phyloP scores from a whole-genome alignment of 1,140 invertebrate species.

The Nomia melanderi region DNA sequence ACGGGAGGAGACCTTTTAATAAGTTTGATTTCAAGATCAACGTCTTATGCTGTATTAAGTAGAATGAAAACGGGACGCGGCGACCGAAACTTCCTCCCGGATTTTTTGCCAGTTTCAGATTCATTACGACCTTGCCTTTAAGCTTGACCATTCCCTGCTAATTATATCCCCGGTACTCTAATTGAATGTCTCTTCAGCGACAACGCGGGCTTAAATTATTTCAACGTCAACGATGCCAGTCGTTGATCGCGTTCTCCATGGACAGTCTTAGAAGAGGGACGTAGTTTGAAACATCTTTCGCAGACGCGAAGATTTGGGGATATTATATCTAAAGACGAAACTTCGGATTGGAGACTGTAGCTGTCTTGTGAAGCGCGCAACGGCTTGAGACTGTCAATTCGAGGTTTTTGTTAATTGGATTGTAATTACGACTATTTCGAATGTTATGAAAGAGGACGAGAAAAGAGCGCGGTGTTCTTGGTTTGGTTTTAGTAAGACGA shows the following conservation, averaged over 20 bases:
- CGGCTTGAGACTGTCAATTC: too few species aligned
- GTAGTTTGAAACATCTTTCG: neutral
- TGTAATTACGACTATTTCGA: too few species aligned
- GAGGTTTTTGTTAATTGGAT: too few species aligned
- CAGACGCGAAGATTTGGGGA: neutral
- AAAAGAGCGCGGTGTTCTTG: too few species aligned
- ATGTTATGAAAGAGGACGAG: too few species aligned
- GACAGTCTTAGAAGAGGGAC: neutral
- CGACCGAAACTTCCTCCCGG: slow-evolving; percentile 28
- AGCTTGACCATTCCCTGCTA: slow-evolving; percentile 35
- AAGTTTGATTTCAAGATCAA: slow-evolving; percentile 52
- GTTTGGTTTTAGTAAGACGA: too few species aligned
- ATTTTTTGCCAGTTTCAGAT: slow-evolving; percentile 34
- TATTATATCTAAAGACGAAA: too few species aligned
- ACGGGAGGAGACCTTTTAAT: slow-evolving; percentile 49
- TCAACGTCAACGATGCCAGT: neutral
- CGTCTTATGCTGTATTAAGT: slow-evolving; percentile 47
- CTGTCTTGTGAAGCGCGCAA: too few species aligned
- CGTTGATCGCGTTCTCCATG: neutral
- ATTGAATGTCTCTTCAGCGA: slow-evolving; percentile 22
- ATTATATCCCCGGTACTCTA: slow-evolving; percentile 31
- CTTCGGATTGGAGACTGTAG: too few species aligned
- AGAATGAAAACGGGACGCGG: slow-evolving; percentile 47
- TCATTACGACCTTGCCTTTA: slow-evolving; percentile 47
- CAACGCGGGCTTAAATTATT: neutral